phyloP scores from a whole-genome alignment of 1,140 invertebrate genomes.

The Epicauta chinensis region DNA sequence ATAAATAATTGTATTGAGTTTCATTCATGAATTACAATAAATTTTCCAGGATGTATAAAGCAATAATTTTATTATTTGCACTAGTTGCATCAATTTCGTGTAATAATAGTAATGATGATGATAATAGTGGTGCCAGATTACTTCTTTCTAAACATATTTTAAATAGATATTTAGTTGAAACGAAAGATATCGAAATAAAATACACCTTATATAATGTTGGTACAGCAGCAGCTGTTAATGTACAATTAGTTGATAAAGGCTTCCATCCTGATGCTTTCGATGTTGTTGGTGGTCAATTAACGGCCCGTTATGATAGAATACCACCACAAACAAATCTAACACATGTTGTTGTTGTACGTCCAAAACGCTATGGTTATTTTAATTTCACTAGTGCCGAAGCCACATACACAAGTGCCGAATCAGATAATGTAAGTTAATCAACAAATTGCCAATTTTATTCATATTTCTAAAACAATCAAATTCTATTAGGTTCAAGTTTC shows the following conservation, averaged over 20 bases:
- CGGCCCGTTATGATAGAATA: conserved; percentile 80
- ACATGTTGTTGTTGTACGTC: conserved; percentile 87
- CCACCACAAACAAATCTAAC: conserved; percentile 88
- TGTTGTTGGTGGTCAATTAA: conserved; percentile 76
- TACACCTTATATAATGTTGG: conserved; percentile 83
- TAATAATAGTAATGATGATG: conserved; percentile 48
- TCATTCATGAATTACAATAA: not conserved
- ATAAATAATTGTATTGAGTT: too few species aligned
- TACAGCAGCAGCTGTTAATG: conserved; percentile 78
- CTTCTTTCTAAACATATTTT: conserved; percentile 84
- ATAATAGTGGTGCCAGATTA: conserved; percentile 63
- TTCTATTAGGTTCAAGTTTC: conserved; percentile 67
- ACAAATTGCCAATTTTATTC: conserved; percentile 3
- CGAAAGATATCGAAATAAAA: conserved; percentile 93
- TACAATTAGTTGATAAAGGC: conserved; percentile 80
- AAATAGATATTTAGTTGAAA: conserved; percentile 98
- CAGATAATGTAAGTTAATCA: conserved; percentile 49
- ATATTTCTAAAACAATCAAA: conserved; percentile 6
- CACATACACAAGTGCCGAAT: conserved; percentile 77
- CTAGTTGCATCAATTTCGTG: not conserved
- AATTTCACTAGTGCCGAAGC: conserved; percentile 96
- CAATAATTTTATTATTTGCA: conserved; percentile 1
- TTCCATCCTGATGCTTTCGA: conserved; percentile 87
- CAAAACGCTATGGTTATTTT: conserved; percentile 87
- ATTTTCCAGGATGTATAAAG: conserved; percentile 4